Evolutionary conservation across 2,113 vertebrate genomes (phyloP).

Genomic region (Corapipo altera): DNA sequence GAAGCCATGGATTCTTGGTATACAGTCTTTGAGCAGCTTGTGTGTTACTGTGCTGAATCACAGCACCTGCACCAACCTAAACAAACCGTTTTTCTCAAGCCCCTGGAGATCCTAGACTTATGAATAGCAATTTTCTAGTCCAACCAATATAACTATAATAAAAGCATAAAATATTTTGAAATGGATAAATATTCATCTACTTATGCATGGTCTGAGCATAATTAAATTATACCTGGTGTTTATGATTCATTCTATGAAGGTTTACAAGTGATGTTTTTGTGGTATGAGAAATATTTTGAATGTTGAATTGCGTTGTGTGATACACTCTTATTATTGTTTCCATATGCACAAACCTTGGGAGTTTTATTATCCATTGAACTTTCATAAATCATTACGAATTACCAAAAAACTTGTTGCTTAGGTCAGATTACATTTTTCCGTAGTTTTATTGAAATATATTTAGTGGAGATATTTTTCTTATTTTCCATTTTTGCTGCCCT

Average conservation of each 20-base stretch:
- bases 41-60: conserved; percentile 22
- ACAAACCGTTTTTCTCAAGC: neutral
- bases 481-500: neutral
- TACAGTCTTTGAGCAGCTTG: neutral
- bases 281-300: conserved; percentile 27
- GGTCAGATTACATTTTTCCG: neutral
- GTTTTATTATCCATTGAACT: conserved; percentile 19
- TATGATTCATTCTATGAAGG: neutral
- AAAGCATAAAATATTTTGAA: neutral
- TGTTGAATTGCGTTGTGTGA: neutral
- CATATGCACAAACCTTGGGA: conserved; percentile 1
- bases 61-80: conserved; percentile 38
- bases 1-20: neutral
- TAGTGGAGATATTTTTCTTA: neutral
- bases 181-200: neutral
- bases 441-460: neutral
- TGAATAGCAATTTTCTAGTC: neutral
- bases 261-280: neutral
- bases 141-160: neutral
- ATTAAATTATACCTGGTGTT: conserved; percentile 23
- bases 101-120: neutral
- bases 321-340: conserved; percentile 33
- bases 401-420: neutral
- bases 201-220: neutral
- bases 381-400: neutral